Evolutionary conservation across 2,113 vertebrate genomes (phyloP).

Genomic region (Syrrhaptes paradoxus): DNA sequence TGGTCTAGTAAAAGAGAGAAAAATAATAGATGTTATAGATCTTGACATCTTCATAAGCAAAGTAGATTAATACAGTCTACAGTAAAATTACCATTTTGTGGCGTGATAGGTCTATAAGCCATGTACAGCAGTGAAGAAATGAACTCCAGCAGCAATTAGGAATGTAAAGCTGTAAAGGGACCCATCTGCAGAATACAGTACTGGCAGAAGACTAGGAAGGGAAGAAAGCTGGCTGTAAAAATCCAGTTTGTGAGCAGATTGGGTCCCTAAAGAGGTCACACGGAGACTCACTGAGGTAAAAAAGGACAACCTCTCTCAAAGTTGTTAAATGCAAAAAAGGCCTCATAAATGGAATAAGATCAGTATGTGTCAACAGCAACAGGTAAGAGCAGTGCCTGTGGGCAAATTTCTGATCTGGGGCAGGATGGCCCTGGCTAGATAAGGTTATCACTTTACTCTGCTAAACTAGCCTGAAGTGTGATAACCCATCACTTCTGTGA

Average conservation of each 20-base stretch:
- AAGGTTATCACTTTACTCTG: neutral
- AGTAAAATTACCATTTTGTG: neutral
- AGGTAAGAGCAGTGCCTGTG: neutral
- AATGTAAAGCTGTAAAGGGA: neutral
- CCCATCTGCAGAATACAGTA: neutral
- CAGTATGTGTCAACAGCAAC: neutral
- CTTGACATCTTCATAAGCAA: neutral
- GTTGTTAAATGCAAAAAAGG: neutral
- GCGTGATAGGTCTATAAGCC: neutral
- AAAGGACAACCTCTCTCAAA: neutral
- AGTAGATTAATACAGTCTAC: neutral
- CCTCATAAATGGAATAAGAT: neutral
- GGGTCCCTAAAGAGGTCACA: neutral
- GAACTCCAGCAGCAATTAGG: neutral
- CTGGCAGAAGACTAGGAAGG: neutral
- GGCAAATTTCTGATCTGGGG: neutral
- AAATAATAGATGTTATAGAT: conserved; percentile 11
- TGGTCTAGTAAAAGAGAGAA: neutral
- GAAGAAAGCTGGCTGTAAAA: neutral
- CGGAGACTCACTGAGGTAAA: accelerated
- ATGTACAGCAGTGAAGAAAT: neutral
- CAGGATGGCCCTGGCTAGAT: neutral
- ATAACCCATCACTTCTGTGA: neutral
- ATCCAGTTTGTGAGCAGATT: neutral
- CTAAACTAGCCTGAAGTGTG: neutral